Evolutionary conservation across 2,888 invertebrate species (phyloP).

Genomic region (Hoplodrina blanda): DNA sequence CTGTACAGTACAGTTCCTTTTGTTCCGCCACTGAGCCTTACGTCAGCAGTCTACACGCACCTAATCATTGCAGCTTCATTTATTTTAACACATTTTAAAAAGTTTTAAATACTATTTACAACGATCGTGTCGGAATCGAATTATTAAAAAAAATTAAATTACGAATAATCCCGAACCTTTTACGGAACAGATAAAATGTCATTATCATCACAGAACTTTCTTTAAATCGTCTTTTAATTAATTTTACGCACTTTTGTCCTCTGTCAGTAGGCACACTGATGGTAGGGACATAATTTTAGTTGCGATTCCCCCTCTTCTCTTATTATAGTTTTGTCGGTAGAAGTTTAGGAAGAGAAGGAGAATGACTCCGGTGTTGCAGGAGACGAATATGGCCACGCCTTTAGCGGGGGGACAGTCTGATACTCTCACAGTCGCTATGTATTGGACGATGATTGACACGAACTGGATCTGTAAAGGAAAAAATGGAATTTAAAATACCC

Average conservation of each 20-base stretch:
- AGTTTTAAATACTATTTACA: slow-evolving; percentile 46
- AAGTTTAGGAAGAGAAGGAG: slow-evolving; percentile 92
- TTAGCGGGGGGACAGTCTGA: slow-evolving; percentile 92
- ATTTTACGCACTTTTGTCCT: slow-evolving; percentile 41
- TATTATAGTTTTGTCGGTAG: slow-evolving; percentile 87
- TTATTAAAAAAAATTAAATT: neutral
- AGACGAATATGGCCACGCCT: slow-evolving; percentile 89
- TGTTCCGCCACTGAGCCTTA: slow-evolving; percentile 17
- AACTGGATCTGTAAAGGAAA: slow-evolving; percentile 90
- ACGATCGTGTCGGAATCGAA: slow-evolving; percentile 13
- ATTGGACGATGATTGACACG: slow-evolving; percentile 91
- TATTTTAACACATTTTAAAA: slow-evolving; percentile 23
- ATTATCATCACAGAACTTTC: slow-evolving; percentile 44
- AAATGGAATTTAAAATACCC: neutral
- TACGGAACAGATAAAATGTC: slow-evolving; percentile 19
- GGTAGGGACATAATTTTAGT: slow-evolving; percentile 31
- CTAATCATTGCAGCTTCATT: neutral
- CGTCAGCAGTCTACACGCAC: slow-evolving; percentile 15
- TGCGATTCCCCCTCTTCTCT: slow-evolving; percentile 53
- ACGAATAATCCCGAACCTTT: slow-evolving; percentile 12
- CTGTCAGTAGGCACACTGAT: slow-evolving; percentile 56
- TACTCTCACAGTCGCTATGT: slow-evolving; percentile 82
- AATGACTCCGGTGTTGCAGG: slow-evolving; percentile 90
- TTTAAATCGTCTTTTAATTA: slow-evolving; percentile 32
- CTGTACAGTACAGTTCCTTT: neutral